Conservation (phyloP, 2,888 invertebrate genomes). For the Cheilosia vernalis region DNA sequence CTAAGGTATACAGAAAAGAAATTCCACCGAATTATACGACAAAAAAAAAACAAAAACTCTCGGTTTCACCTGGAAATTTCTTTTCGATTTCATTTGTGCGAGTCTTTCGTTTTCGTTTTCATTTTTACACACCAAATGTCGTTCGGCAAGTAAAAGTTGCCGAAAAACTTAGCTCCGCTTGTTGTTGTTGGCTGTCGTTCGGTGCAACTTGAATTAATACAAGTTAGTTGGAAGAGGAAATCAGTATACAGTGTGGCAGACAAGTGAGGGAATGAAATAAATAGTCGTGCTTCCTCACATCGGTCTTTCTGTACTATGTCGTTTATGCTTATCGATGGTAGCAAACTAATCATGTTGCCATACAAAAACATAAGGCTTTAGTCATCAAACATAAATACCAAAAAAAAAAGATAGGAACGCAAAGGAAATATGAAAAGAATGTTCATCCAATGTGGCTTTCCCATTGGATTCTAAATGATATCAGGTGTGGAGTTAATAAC, state of each 20-base stretch:
- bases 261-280: background rate
- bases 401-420: no score
- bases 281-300: no score
- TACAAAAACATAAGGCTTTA: no score
- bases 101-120: slow-evolving; percentile 63
- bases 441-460: no score
- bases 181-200: slow-evolving; percentile 13
- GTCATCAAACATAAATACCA: no score
- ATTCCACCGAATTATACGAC: slow-evolving; percentile 2
- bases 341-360: no score
- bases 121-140: slow-evolving; percentile 49
- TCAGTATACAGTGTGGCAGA: slow-evolving; percentile 22
- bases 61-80: slow-evolving; percentile 75
- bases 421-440: no score
- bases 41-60: slow-evolving; percentile 60
- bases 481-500: no score
- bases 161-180: slow-evolving; percentile 37
- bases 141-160: slow-evolving; percentile 71
- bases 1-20: slow-evolving; percentile 1
- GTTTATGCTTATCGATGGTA: no score
- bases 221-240: slow-evolving; percentile 5
- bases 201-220: slow-evolving; percentile 18
- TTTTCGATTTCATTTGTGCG: slow-evolving; percentile 68
- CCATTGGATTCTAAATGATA: no score
- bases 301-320: no score